Evolutionary conservation across 1,140 invertebrate species (phyloP).

Genomic region (Arctopsyche grandis): DNA sequence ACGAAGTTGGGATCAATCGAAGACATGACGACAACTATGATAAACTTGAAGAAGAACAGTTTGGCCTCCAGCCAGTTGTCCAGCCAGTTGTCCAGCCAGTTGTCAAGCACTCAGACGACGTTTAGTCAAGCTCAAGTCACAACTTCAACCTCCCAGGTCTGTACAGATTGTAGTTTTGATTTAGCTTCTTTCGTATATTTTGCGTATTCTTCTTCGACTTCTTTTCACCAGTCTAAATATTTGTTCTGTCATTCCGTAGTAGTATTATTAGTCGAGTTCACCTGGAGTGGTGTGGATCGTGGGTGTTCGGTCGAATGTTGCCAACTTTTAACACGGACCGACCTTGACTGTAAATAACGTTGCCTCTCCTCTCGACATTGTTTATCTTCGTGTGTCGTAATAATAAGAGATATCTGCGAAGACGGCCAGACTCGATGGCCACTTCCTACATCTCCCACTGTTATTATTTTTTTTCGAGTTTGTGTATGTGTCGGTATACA

Average conservation of each 20-base stretch:
- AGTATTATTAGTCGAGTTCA: constrained; percentile 6
- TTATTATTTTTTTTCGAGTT: neutral
- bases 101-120: constrained; percentile 39
- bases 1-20: constrained; percentile 56
- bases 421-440: neutral
- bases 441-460: neutral
- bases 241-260: neutral
- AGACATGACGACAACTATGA: constrained; percentile 64
- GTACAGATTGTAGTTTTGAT: neutral
- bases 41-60: constrained; percentile 64
- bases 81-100: constrained; percentile 57
- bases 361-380: constrained; percentile 17
- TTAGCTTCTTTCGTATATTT: neutral
- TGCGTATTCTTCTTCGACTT: neutral
- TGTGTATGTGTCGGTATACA: no score
- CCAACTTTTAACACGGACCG: neutral
- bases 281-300: constrained; percentile 22
- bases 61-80: constrained; percentile 60
- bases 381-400: constrained; percentile 12
- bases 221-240: neutral
- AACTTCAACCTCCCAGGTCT: constrained; percentile 64
- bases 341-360: constrained; percentile 36
- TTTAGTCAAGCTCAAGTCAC: constrained; percentile 62
- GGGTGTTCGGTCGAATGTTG: constrained; percentile 15
- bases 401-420: neutral